phyloP scores from a whole-genome alignment of 1,140 invertebrate species.

The Lepidurus apus region DNA sequence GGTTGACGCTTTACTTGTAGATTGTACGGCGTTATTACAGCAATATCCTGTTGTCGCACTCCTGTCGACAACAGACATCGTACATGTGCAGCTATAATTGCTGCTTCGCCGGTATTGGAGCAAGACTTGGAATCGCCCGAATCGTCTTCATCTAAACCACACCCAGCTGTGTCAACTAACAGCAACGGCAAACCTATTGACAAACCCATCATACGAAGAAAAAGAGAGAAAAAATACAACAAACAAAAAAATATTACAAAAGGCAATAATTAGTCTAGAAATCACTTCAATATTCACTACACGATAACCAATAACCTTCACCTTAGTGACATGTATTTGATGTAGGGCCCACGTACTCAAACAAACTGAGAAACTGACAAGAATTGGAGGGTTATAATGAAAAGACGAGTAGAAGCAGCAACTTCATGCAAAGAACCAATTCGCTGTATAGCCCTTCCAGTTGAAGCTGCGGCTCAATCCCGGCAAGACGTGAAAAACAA shows the following conservation, averaged over 20 bases:
- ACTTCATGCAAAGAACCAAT: not conserved
- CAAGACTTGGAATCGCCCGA: conserved; percentile 50
- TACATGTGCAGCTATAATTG: conserved; percentile 50
- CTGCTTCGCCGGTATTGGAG: conserved; percentile 56
- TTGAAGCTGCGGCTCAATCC: not conserved
- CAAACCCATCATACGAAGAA: not conserved
- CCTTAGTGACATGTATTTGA: no score
- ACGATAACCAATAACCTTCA: no score
- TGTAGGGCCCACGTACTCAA: no score
- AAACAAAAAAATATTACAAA: not conserved
- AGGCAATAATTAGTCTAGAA: not conserved
- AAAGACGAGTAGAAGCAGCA: not conserved
- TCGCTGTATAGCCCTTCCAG: not conserved
- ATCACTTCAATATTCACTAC: not conserved
- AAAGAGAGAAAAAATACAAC: not conserved
- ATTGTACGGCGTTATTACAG: conserved; percentile 57
- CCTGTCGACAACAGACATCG: conserved; percentile 48
- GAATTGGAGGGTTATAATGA: no score
- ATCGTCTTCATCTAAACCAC: conserved; percentile 49
- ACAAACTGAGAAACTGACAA: no score
- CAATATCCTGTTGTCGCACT: conserved; percentile 50
- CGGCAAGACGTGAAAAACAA: not conserved
- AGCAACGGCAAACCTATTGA: conserved; percentile 44
- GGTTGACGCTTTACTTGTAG: conserved; percentile 46
- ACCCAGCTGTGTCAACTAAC: conserved; percentile 55